Evolutionary conservation across 2,113 vertebrate species (phyloP), one percentile per base, ranked within the genome.

Genomic region (Rana temporaria): DNA sequence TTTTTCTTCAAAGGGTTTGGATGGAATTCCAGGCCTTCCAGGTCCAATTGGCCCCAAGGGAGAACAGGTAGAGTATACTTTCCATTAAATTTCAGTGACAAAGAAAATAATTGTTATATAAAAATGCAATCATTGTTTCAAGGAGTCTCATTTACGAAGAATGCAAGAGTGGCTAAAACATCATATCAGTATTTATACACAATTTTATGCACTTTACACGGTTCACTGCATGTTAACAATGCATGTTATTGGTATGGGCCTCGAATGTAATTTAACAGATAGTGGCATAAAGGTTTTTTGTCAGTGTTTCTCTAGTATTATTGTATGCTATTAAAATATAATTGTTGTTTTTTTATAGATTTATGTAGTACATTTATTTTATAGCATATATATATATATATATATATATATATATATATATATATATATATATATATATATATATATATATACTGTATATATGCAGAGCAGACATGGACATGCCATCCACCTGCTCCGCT

Each of bases 31-130:
- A 84, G 96, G 95, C 79, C 88, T 86, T 89, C 86, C 72, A 84
- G 96, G 96, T 87, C 84, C 85, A 68, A 60, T 86, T 85, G 95
- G 97, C 84, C 89, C 88, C 1, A 96, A 94, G 92, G 96, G 96
- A 94, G 93, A 94, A 89, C 96, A 97, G 95, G 97, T 98, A 93
- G 66, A 56, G 9, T 62, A 60, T 38, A 34, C 24, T 67, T 67
- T 16, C 42, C 16, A 66, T 78, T 15, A 66, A 30, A 53, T 74
- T 38, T 62, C 26, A n/a, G 32, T n/a, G 48, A 57, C 12, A 71
- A 81, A 81, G 59, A 65, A 73, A 65, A 48, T 73, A 34, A 81
- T 64, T 34, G 38, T 18, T 69, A 59, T 59, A 18, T 65, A 55
- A 65, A 56, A 78, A 65, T 59, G 48, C 19, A 67, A 65, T 71